Percentiles rank a stretch among this genome's conserved stretches.
Evolutionary conservation across 1,140 invertebrate genomes (phyloP).

Genomic region (Matsumurasca onukii): DNA sequence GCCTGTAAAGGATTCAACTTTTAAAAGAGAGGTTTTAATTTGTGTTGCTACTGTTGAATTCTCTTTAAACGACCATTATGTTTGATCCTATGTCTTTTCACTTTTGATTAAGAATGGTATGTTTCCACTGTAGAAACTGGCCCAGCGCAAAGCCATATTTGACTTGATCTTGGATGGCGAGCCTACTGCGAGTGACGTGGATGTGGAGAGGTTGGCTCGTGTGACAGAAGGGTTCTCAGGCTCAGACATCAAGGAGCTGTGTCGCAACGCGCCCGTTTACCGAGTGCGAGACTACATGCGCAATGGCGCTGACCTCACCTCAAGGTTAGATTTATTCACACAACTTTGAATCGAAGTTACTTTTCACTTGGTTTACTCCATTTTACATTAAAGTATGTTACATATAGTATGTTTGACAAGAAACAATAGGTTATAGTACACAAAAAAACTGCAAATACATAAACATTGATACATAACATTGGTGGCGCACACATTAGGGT

Average conservation of each 20-base stretch:
- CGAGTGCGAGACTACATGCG: constrained; percentile 66
- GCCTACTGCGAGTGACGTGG: constrained; percentile 68
- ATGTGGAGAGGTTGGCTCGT: constrained; percentile 69
- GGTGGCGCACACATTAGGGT: too few relatives aligned
- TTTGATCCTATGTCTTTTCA: too few relatives aligned
- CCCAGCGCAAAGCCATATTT: constrained; percentile 76
- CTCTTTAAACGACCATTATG: too few relatives aligned
- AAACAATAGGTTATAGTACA: too few relatives aligned
- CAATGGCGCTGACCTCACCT: constrained; percentile 4
- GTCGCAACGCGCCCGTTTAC: constrained; percentile 86
- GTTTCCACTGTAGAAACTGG: constrained; percentile 10
- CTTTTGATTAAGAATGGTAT: neutral
- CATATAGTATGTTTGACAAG: too few relatives aligned
- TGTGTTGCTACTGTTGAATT: too few relatives aligned
- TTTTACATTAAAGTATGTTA: too few relatives aligned
- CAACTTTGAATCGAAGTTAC: neutral
- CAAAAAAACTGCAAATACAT: too few relatives aligned
- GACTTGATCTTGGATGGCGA: constrained; percentile 77
- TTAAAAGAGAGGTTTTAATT: too few relatives aligned
- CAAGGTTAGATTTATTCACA: neutral
- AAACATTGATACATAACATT: too few relatives aligned
- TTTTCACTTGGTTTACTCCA: neutral
- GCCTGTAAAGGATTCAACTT: too few relatives aligned
- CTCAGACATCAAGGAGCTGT: constrained; percentile 90
- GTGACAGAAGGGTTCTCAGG: constrained; percentile 87